phyloP scores from a whole-genome alignment of 1,140 invertebrate genomes.

The Platyscapa corneri region DNA sequence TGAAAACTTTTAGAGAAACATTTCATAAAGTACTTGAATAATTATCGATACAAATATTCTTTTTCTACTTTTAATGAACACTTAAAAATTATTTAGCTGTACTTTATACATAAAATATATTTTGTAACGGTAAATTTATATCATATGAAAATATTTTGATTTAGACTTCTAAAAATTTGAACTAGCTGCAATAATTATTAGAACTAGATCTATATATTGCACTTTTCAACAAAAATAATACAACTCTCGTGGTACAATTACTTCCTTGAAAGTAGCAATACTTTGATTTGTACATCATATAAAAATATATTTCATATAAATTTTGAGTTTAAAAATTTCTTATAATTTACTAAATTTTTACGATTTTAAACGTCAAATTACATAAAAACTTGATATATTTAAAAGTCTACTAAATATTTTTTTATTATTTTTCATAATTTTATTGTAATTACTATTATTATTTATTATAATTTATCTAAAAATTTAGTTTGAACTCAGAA shows the following conservation, averaged over 20 bases:
- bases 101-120: neutral
- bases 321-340: neutral
- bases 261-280: neutral
- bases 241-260: neutral
- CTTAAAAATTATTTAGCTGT: neutral
- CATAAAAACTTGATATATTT: neutral
- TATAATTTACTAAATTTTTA: neutral
- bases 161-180: neutral
- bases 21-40: neutral
- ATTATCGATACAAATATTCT: neutral
- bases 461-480: neutral
- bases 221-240: constrained; percentile 9
- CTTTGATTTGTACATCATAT: neutral
- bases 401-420: neutral
- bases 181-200: neutral
- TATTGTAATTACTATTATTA: neutral
- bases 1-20: neutral
- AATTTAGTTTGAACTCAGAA: neutral
- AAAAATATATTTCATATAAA: neutral
- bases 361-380: neutral
- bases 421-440: neutral
- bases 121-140: neutral
- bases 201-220: neutral
- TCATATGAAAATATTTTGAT: constrained; percentile 19
- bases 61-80: neutral